Evolutionary conservation across 1,140 invertebrate species (phyloP), one percentile per base, ranked within the genome.

Genomic region (Palaemon carinicauda): DNA sequence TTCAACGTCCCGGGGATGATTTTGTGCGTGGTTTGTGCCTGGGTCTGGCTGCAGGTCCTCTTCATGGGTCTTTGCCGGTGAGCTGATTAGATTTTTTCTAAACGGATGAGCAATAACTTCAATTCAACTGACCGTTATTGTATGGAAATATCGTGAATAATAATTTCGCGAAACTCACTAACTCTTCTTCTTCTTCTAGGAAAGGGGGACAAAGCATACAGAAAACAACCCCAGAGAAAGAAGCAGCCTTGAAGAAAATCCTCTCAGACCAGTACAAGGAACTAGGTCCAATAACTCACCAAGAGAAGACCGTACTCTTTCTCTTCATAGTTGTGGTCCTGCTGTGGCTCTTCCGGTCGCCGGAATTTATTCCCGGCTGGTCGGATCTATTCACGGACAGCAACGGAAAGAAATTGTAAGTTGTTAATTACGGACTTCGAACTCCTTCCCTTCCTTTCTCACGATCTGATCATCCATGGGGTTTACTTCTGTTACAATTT

Each of bases 271-370:
- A 96, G 90, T 96, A 97, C 91, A 92, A 93, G 85, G 94, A 94
- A 84, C 93, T 98, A 69, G 96, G 96, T 51, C 94, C 95, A 0
- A 94, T 96, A 90, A 94, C 93, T 54, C 97, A 95, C 93, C 96
- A 97, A 82, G 97, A 98, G 92, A 92, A 90, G 7, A 93, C 93
- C n/a, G 95, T 97, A 0, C 75, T 92, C 15, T 65, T 90, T 33
- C 90, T 93, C 54, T 94, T 94, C 87, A 75, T 92, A 9, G 69
- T 91, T 9, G 89, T 94, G 7, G 91, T 94, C 33, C 12, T 92
- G 21, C 86, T 94, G 19, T 94, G 94, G 94, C 89, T 94, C 60
- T 91, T 93, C 31, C 89, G 93, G 56, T 91, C 93, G 50, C 93
- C 94, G 5, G 91, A 92, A 85, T 91, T 93, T 75, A 89, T 93